These are phyloP conservation scores for Cetonia aurata DNA, from an alignment of 2,888 invertebrate species.

Conservation along the genomic window DNA sequence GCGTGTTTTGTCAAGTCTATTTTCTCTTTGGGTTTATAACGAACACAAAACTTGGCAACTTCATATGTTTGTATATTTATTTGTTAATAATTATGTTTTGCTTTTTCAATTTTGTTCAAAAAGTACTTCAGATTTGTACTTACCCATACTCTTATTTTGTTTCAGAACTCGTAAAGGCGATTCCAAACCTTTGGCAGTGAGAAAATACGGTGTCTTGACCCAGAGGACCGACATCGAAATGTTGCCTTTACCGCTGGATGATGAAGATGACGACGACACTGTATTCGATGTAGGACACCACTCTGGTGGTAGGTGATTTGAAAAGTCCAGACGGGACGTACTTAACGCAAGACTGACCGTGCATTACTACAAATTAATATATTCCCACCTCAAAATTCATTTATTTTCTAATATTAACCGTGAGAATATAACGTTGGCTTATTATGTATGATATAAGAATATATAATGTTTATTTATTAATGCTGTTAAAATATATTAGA, in stretches of 20 bases:
- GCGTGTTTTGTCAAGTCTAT: no score
- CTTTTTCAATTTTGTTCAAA: no score
- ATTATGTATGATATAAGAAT: conserved; percentile 24
- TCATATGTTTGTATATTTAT: no score
- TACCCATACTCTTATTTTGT: conserved; percentile 25
- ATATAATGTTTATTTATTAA: conserved; percentile 41
- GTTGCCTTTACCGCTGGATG: conserved; percentile 64
- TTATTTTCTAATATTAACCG: conserved; percentile 16
- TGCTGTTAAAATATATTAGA: conserved; percentile 29
- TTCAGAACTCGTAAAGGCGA: conserved; percentile 53
- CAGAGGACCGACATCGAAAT: conserved; percentile 64
- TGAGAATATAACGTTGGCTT: conserved; percentile 8
- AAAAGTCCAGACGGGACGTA: not conserved
- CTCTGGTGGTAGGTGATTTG: conserved; percentile 42
- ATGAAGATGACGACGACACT: conserved; percentile 65
- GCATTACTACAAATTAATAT: conserved; percentile 24
- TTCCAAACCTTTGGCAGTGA: conserved; percentile 54
- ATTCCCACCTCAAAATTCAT: conserved; percentile 18
- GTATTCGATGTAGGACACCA: conserved; percentile 61
- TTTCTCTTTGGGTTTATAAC: no score
- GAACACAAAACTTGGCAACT: no score
- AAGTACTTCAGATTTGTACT: no score
- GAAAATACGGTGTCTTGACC: conserved; percentile 64
- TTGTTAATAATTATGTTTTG: no score
- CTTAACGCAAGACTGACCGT: conserved; percentile 42